These are phyloP conservation scores for Mastomys natalensis DNA, from an alignment of 2,113 vertebrate genomes.

Conservation along the genomic window DNA sequence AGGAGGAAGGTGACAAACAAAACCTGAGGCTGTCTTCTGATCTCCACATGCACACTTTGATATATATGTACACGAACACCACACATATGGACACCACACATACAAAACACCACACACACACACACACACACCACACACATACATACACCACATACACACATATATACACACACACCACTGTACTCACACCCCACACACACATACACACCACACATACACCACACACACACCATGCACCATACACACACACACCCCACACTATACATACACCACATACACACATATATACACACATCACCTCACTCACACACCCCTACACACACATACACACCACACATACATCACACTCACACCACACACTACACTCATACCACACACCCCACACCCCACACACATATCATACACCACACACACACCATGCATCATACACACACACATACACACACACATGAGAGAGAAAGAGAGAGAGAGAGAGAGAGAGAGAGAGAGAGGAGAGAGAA, in stretches of 20 bases:
- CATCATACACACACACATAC: no score
- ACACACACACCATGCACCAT: no score
- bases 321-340: no score
- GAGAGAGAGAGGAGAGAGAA: no score
- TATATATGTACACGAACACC: not conserved
- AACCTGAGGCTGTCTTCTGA: not conserved
- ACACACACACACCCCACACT: no score
- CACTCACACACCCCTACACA: not conserved
- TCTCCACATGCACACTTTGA: not conserved
- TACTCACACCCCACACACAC: not conserved
- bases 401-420: not conserved
- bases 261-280: no score
- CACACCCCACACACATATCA: not conserved
- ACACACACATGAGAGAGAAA: no score
- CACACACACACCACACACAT: no score
- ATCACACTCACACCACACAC: no score
- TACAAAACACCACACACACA: not conserved
- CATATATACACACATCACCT: no score
- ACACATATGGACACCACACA: not conserved
- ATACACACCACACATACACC: not conserved
- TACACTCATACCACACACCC: no score
- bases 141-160: not conserved
- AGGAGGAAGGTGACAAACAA: not conserved
- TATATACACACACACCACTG: not conserved
- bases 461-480: no score